Evolutionary conservation across 2,797 vertebrate species (phyloP), one percentile per base, ranked within the genome.

Genomic region (Ctenopoma multispine): DNA sequence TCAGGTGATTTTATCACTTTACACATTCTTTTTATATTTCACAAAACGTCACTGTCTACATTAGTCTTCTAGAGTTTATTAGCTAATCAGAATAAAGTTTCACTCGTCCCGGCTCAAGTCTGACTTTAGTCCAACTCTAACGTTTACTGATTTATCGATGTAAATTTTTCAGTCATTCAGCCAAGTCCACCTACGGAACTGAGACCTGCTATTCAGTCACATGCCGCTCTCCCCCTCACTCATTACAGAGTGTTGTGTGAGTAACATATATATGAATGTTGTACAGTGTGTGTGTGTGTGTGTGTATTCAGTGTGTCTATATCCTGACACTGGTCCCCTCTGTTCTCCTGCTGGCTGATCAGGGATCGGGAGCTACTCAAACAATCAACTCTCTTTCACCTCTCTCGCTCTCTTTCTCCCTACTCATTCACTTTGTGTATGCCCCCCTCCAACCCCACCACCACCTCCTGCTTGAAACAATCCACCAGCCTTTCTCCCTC

Each of bases 121-220:
- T 24, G 24, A 24, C 24, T 24, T 24, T 24, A 24, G 24, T 24
- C 24, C 24, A 24, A 24, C 24, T 24, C 24, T 24, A 4, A 44
- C 17, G 40, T 18, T 44, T 17, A 18, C 41, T 44, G 6, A 5
- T 44, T 17, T 44, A n/a, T n/a, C n/a, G n/a, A n/a, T n/a, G n/a
- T n/a, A n/a, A n/a, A n/a, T n/a, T n/a, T n/a, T n/a, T n/a, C n/a
- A n/a, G n/a, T n/a, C n/a, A n/a, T n/a, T n/a, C n/a, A n/a, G n/a
- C n/a, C n/a, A n/a, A n/a, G n/a, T 81, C 81, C 81, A 74, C 88
- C 90, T 67, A 76, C 88, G 47, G 65, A 59, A 53, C 56, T 34
- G 63, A 74, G 71, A 84, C 73, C 67, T 78, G 79, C 82, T 81
- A 72, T 86, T 79, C 63, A 66, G 87, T 90, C 88, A 91, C 87